Evolutionary conservation across 2,888 invertebrate genomes (phyloP), one percentile per base, ranked within the genome.

Genomic region (Kryphioiulus occultus): DNA sequence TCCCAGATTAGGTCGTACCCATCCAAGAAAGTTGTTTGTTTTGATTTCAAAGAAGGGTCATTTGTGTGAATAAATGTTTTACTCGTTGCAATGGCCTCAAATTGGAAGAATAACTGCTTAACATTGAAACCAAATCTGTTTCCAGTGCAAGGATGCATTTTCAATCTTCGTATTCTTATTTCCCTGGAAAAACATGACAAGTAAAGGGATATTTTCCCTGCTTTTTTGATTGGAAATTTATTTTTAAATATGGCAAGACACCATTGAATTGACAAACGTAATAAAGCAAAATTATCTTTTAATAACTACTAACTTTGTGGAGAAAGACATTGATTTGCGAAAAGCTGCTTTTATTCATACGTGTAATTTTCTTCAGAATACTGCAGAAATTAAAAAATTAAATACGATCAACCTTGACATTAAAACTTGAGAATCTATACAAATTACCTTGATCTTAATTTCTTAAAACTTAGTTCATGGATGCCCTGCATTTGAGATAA

Each of bases 21-120:
- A 78, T 78, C 78, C 10, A 78, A 30, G 30, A 78, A 68, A 78
- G 78, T 30, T 78, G 78, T 78, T 78, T 78, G 78, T 30, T 78
- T 78, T 30, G 9, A 78, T 78, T 78, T 30, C 9, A 30, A 30
- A 78, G 30, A 78, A 78, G 78, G 78, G 78, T 78, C 78, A 78
- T 15, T 78, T 78, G 7, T 26, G 30, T 12, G 78, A 78, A 78
- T 78, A 78, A 78, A 78, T 78, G 30, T 78, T 30, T 78, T 30
- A 5, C 78, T 78, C 78, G 5, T 78, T 78, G 30, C 12, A 78
- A 30, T 78, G 78, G 78, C 78, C 78, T 78, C 78, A 78, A 78
- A 78, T 78, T 78, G 78, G 7, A 22, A 30, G 22, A 22, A 78
- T 0, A 78, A 30, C 26, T 30, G 15, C 30, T 78, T 78, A 78